These are phyloP conservation scores for Euzetes globulus DNA, from an alignment of 2,888 invertebrate species.

Conservation along the genomic window DNA sequence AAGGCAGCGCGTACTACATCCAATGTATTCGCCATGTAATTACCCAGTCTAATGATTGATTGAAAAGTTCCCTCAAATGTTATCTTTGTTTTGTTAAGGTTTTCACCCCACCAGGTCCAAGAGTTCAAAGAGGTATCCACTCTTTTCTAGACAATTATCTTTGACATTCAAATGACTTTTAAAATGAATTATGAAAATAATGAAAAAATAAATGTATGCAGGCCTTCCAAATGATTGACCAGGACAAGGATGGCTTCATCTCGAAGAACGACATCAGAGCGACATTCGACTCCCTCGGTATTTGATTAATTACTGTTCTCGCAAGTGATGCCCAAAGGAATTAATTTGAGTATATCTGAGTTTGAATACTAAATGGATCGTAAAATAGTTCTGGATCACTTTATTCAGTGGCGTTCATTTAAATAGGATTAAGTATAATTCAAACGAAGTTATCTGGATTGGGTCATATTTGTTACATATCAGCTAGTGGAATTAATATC, in stretches of 20 bases:
- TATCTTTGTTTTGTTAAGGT: constrained; percentile 46
- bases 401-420: too few species aligned
- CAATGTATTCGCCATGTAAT: constrained; percentile 83
- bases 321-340: background rate
- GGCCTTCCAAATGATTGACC: constrained; percentile 93
- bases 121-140: constrained; percentile 72
- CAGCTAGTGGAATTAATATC: too few species aligned
- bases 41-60: background rate
- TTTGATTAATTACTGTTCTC: background rate
- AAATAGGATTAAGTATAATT: too few species aligned
- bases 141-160: background rate
- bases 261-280: constrained; percentile 59
- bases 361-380: too few species aligned
- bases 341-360: too few species aligned
- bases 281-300: constrained; percentile 75
- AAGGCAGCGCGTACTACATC: constrained; percentile 64
- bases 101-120: constrained; percentile 89
- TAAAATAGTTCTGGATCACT: too few species aligned
- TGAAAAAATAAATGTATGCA: constrained; percentile 45
- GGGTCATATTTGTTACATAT: too few species aligned
- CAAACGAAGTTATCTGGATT: too few species aligned
- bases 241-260: constrained; percentile 76
- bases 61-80: background rate
- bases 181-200: background rate
- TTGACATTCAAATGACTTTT: background rate